A percentile compares a stretch with the other conserved stretches of the same genome.
phyloP scores from a whole-genome alignment of 2,113 vertebrate species.

The Halichoeres trimaculatus region DNA sequence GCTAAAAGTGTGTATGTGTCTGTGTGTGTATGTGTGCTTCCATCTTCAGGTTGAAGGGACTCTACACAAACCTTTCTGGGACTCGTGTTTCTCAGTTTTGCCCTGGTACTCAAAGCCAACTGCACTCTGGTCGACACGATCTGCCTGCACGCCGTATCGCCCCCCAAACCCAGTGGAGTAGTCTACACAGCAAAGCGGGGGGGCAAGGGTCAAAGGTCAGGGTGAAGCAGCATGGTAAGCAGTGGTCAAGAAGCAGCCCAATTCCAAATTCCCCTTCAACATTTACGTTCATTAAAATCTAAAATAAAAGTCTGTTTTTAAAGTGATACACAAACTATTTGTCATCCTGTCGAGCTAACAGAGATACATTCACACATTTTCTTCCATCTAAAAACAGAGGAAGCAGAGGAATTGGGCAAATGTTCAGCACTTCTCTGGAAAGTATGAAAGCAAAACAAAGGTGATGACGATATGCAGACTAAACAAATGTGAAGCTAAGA shows the following conservation, averaged over 20 bases:
- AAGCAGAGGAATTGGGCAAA: slow-evolving; percentile 28
- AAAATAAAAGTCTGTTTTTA: background rate
- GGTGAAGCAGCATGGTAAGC: slow-evolving; percentile 26
- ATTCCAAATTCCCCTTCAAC: slow-evolving; percentile 7
- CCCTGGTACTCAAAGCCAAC: slow-evolving; percentile 96
- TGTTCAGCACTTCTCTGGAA: background rate
- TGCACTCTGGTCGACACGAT: slow-evolving; percentile 92
- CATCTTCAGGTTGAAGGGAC: background rate
- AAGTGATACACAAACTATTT: too few species aligned
- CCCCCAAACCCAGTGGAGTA: slow-evolving; percentile 85
- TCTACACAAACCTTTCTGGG: slow-evolving; percentile 90
- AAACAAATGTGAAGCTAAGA: slow-evolving; percentile 1
- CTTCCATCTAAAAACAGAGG: background rate
- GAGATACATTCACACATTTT: too few species aligned
- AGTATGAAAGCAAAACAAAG: slow-evolving; percentile 13
- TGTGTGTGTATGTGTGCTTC: background rate
- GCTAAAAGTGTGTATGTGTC: slow-evolving; percentile 1
- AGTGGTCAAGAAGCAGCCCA: slow-evolving; percentile 30
- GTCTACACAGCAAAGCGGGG: slow-evolving; percentile 76
- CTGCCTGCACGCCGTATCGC: slow-evolving; percentile 81
- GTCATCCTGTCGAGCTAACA: too few species aligned
- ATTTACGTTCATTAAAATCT: too few species aligned
- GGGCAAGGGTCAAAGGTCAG: slow-evolving; percentile 56
- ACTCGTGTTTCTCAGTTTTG: slow-evolving; percentile 95
- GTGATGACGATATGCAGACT: slow-evolving; percentile 12